Evolutionary conservation across 2,113 vertebrate species (phyloP), one percentile per base, ranked within the genome.

Genomic region (Syrmaticus mikado): DNA sequence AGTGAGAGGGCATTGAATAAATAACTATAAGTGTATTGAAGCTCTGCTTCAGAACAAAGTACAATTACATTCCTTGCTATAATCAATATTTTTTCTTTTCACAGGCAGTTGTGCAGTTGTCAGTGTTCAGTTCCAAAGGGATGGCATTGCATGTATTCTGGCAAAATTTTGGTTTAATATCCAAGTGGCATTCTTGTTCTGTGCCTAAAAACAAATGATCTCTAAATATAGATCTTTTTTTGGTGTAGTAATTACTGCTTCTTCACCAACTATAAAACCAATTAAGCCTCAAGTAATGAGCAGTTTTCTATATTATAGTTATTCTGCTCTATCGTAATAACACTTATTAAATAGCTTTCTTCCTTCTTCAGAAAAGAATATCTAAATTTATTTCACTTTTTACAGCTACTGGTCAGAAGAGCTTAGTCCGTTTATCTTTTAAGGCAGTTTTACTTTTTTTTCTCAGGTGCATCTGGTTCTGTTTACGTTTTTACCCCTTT

Each of bases 231-330:
- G 77, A 88, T 87, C 5, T 94, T 92, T 96, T 71, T 82, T 87
- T 67, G 76, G 71, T 92, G 64, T 82, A 84, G 85, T 95, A 95
- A 97, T 96, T 97, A 93, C 92, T 85, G 79, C 15, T 91, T 95
- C 88, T 91, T 94, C 58, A 72, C 89, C 83, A 93, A 67, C 80
- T 85, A 11, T 36, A 88, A 79, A 70, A 96, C 79, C 88, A 96
- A 88, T 97, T 96, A 97, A 92, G 83, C n/a, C 81, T 67, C 90
- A 82, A 36, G 88, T 97, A 93, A 97, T 95, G 89, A 97, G 88
- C 87, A 86, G 89, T 87, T 96, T 94, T 92, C 82, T 90, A 38
- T 43, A 20, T 24, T 84, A 60, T 87, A 80, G 66, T 87, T 95
- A 90, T 67, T 92, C 79, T 90, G 45, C 41, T 90, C 40, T 90